A percentile compares a stretch with the other conserved stretches of the same genome.
Evolutionary conservation across 2,113 vertebrate genomes (phyloP).

Genomic region (Lophotis ruficrista): DNA sequence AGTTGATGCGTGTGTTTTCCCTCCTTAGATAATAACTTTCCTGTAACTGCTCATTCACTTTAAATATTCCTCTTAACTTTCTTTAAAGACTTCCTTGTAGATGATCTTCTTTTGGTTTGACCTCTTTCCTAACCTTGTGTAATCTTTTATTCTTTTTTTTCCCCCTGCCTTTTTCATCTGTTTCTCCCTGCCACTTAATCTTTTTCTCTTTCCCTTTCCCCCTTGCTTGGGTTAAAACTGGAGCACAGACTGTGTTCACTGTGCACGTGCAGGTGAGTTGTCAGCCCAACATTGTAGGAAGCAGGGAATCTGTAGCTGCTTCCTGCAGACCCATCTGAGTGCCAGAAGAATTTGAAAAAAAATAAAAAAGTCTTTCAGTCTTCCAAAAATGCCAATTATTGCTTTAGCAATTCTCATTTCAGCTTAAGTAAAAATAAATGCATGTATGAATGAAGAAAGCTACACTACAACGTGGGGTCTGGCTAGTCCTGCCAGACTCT

Average conservation of each 20-base stretch:
- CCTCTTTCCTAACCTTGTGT: slow-evolving; percentile 27
- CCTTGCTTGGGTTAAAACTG: slow-evolving; percentile 1
- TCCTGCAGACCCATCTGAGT: background rate
- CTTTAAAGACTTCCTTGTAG: slow-evolving; percentile 32
- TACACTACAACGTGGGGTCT: background rate
- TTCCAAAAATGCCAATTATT: background rate
- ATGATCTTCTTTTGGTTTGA: slow-evolving; percentile 31
- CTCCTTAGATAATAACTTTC: background rate
- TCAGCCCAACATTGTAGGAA: background rate
- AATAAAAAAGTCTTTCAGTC: background rate
- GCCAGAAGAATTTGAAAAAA: background rate
- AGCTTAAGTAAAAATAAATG: background rate
- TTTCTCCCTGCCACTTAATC: background rate
- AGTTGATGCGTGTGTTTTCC: background rate
- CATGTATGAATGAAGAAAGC: background rate
- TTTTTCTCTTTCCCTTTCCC: background rate
- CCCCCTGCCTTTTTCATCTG: background rate
- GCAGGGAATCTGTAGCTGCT: background rate
- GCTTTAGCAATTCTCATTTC: background rate
- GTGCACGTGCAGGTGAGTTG: background rate
- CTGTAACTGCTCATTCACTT: background rate
- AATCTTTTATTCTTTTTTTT: background rate
- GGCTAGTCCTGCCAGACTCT: background rate
- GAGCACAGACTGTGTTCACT: background rate
- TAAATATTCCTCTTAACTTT: slow-evolving; percentile 48